These are phyloP conservation scores for Agraylea sexmaculata DNA, from an alignment of 1,140 invertebrate genomes.

Conservation along the genomic window DNA sequence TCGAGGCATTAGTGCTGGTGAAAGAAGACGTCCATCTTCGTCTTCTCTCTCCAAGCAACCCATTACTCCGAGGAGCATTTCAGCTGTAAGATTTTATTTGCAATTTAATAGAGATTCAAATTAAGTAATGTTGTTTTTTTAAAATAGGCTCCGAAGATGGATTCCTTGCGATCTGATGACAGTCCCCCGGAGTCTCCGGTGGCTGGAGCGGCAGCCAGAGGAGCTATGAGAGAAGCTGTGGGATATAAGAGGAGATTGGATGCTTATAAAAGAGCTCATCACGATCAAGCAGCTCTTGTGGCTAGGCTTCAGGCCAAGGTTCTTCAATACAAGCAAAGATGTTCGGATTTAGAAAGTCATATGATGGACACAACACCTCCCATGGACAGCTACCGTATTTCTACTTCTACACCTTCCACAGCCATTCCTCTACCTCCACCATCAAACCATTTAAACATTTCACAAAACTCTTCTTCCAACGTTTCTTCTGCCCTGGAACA, in stretches of 20 bases:
- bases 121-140: no score
- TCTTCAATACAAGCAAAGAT: slow-evolving; percentile 83
- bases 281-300: slow-evolving; percentile 84
- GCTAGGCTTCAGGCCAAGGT: slow-evolving; percentile 86
- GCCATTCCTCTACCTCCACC: slow-evolving; percentile 24
- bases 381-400: slow-evolving; percentile 23
- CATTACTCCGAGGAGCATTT: no score
- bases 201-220: slow-evolving; percentile 59
- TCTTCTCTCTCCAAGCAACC: slow-evolving; percentile 9
- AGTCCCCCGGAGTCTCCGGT: slow-evolving; percentile 19
- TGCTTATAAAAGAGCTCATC: slow-evolving; percentile 81
- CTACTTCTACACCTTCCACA: slow-evolving; percentile 18
- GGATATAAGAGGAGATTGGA: slow-evolving; percentile 75
- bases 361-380: slow-evolving; percentile 48
- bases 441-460: slow-evolving; percentile 22
- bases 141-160: slow-evolving; percentile 17
- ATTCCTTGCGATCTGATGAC: slow-evolving; percentile 16
- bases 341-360: slow-evolving; percentile 68
- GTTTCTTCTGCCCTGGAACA: slow-evolving; percentile 39
- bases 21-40: slow-evolving; percentile 11
- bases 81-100: no score
- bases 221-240: slow-evolving; percentile 66
- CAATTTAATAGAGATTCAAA: no score
- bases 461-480: slow-evolving; percentile 23
- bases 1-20: slow-evolving; percentile 10